Conservation (phyloP, 2,888 invertebrate genomes). For the Drosophila nigricruria region DNA sequence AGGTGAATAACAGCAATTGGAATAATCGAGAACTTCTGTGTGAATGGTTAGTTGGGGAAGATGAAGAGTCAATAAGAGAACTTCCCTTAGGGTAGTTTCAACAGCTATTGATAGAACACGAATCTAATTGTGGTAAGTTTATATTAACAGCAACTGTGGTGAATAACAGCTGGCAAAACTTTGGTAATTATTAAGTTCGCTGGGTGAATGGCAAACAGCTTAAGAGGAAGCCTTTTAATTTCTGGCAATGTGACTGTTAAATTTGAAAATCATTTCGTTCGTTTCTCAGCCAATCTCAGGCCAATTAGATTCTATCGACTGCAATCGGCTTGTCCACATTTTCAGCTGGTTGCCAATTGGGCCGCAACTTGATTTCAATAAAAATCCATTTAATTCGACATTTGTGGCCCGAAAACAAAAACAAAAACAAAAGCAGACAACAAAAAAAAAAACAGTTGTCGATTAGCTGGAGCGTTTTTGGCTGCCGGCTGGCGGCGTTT, state of each 20-base stretch:
- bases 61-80: no score
- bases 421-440: constrained; percentile 14
- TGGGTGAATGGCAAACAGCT: background rate
- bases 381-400: constrained; percentile 82
- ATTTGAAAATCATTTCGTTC: constrained; percentile 12
- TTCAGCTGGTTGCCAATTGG: constrained; percentile 51
- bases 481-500: constrained; percentile 74
- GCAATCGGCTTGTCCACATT: constrained; percentile 40
- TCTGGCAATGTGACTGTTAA: no score
- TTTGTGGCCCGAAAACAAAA: constrained; percentile 71
- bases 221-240: background rate
- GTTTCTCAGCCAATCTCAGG: constrained; percentile 46
- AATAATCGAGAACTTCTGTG: no score
- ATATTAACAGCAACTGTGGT: background rate
- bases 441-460: constrained; percentile 63
- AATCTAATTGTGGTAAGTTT: no score
- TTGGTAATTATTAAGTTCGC: background rate
- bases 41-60: no score
- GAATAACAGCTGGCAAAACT: background rate
- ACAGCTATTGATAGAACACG: no score
- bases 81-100: no score
- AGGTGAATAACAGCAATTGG: no score
- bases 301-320: constrained; percentile 63
- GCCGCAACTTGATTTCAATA: constrained; percentile 74
- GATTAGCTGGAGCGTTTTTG: constrained; percentile 75